A percentile compares a stretch with the other conserved stretches of the same genome.
These are phyloP conservation scores for Murina feae DNA, from an alignment of 2,113 vertebrate genomes.

Conservation along the genomic window DNA sequence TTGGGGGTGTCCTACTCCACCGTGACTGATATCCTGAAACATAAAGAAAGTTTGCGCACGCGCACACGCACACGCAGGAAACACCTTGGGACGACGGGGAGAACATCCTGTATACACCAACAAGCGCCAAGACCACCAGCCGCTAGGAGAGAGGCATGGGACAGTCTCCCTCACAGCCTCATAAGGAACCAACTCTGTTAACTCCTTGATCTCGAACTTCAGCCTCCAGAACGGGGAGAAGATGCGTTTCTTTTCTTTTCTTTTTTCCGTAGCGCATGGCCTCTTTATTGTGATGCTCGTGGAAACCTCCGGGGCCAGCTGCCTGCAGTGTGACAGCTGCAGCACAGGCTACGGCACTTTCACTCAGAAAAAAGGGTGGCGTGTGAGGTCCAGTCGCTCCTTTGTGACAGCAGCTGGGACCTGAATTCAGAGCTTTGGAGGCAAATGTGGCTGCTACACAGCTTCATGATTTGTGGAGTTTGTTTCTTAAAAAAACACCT, in stretches of 20 bases:
- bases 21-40: background rate
- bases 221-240: background rate
- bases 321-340: slow-evolving; percentile 77
- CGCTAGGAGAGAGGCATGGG: background rate
- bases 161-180: background rate
- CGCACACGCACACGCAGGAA: background rate
- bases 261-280: slow-evolving; percentile 79
- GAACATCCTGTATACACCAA: background rate
- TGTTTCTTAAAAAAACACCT: slow-evolving; percentile 42
- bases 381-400: background rate
- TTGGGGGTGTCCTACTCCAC: background rate
- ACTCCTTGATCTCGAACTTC: background rate
- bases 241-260: too few species aligned
- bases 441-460: slow-evolving; percentile 67
- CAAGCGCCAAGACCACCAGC: background rate
- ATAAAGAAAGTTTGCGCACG: background rate
- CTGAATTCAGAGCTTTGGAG: slow-evolving; percentile 69
- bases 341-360: slow-evolving; percentile 85
- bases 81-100: background rate
- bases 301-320: slow-evolving; percentile 80
- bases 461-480: slow-evolving; percentile 66
- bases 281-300: slow-evolving; percentile 84
- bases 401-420: slow-evolving; percentile 77
- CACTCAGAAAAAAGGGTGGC: slow-evolving; percentile 71
- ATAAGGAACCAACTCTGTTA: background rate